Base-by-base conservation (phyloP, 2,113 vertebrate species). In the Amia ocellicauda region DNA sequence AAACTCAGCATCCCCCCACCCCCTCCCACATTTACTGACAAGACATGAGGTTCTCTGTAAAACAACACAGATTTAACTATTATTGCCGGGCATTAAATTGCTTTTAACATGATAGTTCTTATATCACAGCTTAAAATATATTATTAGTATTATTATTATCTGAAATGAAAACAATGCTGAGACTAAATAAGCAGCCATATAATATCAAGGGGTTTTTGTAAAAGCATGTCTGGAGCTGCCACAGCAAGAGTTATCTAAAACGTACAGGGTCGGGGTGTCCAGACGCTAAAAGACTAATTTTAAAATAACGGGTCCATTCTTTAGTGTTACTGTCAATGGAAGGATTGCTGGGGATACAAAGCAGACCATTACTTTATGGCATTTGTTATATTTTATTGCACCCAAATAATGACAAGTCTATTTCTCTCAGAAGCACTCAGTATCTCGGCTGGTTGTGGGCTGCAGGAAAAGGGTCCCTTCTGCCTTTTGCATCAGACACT, bases 341-440 rank as follows among this genome's bases (percentile, higher is more conserved):
- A 79, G 74, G 71, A 70, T 75, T 81, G 75, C 78, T 57, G 22
- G 69, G 66, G 74, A 85, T 73, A 87, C 76, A 83, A 85, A 87
- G 78, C 76, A 86, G 80, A 80, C 78, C 78, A 85, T 82, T 84
- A 81, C 79, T 79, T 82, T 79, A 80, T 78, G 79, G 77, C 75
- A 88, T 88, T 85, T 83, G 82, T 85, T 87, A 79, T 79, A 84
- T 85, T 81, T 84, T 75, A 71, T 61, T 68, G 73, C 85, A 84
- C 75, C 83, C 80, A 82, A 86, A 87, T 80, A 85, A 77, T 87
- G 86, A 88, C 85, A 86, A 84, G 82, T 88, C 84, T 83, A 88
- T 89, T 84, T 86, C 82, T 88, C 80, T 76, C 77, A 66, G 63
- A 64, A 51, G 61, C 63, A 51, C 60, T 64, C 53, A 24, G 66